phyloP scores from a whole-genome alignment of 2,888 invertebrate species.

The Esperia sulphurella region DNA sequence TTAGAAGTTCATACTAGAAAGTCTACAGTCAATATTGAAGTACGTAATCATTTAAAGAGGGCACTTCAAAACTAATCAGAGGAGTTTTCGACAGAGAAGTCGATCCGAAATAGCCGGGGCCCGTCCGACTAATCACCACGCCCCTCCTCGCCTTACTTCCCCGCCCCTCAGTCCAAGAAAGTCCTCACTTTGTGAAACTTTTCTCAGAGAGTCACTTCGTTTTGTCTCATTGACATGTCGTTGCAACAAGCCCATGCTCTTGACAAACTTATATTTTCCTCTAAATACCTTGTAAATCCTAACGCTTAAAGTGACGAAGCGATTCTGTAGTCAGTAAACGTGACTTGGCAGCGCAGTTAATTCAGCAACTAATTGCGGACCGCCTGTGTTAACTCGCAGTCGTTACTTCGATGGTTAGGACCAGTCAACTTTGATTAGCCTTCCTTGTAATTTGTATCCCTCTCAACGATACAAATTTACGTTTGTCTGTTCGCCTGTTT shows the following conservation, averaged over 20 bases:
- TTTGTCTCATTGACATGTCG: neutral
- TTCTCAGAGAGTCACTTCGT: neutral
- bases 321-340: slow-evolving; percentile 1
- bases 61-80: slow-evolving; percentile 7
- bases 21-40: neutral
- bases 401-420: slow-evolving; percentile 5
- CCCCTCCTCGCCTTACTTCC: neutral
- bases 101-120: neutral
- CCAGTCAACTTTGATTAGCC: neutral
- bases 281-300: neutral
- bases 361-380: slow-evolving; percentile 6
- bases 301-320: neutral
- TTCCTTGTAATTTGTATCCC: too few species aligned
- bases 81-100: slow-evolving; percentile 1
- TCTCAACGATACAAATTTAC: too few species aligned
- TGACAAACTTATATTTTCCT: neutral
- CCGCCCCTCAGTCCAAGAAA: neutral
- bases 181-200: neutral
- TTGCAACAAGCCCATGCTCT: neutral
- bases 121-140: neutral
- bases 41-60: neutral
- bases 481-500: too few species aligned
- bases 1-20: neutral
- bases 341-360: slow-evolving; percentile 4
- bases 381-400: slow-evolving; percentile 1